Evolutionary conservation across 2,888 invertebrate species (phyloP), one percentile per base, ranked within the genome.

Genomic region (Xanthia togata): DNA sequence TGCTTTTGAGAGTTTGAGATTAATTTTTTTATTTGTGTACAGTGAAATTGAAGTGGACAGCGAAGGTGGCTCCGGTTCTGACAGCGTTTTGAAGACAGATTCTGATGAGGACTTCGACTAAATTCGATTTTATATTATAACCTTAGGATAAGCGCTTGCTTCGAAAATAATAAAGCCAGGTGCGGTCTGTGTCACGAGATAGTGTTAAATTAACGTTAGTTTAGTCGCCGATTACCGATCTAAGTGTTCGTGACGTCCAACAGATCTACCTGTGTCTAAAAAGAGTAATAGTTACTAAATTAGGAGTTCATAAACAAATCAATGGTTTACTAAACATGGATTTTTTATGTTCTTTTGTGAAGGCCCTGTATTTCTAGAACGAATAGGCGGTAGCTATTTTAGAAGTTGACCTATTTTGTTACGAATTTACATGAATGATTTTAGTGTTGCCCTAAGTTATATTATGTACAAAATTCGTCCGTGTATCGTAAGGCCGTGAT

Each of bases 31-130:
- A n/a, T n/a, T 86, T 87, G 26, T 87, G 82, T 70, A 63, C 93
- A 96, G 96, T 74, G 96, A 95, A 86, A 90, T 94, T 62, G 93
- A 93, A 70, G 93, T 94, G 79, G 96, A 96, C 92, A 96, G 97
- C 90, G 96, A 96, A 73, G 89, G 93, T 0, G 96, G 95, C 55
- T 96, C 96, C 9, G 96, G 94, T n/a, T 95, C 96, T 11, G 96
- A 96, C 90, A 96, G 96, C 91, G 95, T 95, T 47, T 91, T 96
- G 85, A 95, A 95, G 88, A 96, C 97, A 26, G 96, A 96, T 88
- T 96, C 96, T 14, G 97, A 97, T 86, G 97, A 96, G 83, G 96
- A 96, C 89, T 96, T 96, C 82, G 96, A 96, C 89, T 96, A 93
- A 88, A 79, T 83, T 67, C 70, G 71, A 74, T 74, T 59, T 78